phyloP scores from a whole-genome alignment of 2,797 vertebrate genomes.

The Centropyge bicolor region DNA sequence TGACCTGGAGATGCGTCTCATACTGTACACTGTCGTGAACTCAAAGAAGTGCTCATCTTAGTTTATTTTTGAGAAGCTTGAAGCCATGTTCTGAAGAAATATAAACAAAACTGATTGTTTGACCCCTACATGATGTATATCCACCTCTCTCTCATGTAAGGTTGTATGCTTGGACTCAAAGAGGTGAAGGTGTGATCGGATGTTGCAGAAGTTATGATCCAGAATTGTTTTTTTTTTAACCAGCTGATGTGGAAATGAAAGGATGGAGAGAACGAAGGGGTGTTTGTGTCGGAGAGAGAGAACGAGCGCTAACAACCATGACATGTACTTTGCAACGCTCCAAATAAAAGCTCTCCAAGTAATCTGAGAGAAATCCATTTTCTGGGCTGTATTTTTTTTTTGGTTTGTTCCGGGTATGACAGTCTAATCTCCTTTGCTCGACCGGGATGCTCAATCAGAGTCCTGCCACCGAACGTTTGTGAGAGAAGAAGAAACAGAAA shows the following conservation, averaged over 20 bases:
- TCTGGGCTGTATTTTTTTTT: conserved; percentile 58
- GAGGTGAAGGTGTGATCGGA: conserved; percentile 26
- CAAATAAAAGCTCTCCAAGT: conserved; percentile 80
- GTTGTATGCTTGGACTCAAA: conserved; percentile 55
- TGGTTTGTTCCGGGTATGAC: conserved; percentile 44
- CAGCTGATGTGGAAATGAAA: conserved; percentile 28
- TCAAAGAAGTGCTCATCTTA: conserved; percentile 65
- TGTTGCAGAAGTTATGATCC: conserved; percentile 22
- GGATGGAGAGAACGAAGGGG: conserved; percentile 18
- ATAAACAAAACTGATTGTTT: conserved; percentile 49
- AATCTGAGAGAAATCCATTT: conserved; percentile 75
- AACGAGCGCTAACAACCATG: conserved; percentile 63
- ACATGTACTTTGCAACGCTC: conserved; percentile 79
- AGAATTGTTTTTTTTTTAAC: conserved; percentile 44
- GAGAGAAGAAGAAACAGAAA: conserved; percentile 40
- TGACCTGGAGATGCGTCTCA: conserved; percentile 53
- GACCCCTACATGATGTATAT: conserved; percentile 53
- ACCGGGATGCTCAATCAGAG: conserved; percentile 55
- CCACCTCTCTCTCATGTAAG: conserved; percentile 51
- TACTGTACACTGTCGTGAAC: conserved; percentile 65
- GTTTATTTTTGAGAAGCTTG: conserved; percentile 70
- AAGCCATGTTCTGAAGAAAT: conserved; percentile 75
- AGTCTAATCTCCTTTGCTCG: conserved; percentile 53
- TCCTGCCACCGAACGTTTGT: conserved; percentile 37
- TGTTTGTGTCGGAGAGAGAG: conserved; percentile 39